Conservation (phyloP, 2,888 invertebrate genomes). For the Dione juno region DNA sequence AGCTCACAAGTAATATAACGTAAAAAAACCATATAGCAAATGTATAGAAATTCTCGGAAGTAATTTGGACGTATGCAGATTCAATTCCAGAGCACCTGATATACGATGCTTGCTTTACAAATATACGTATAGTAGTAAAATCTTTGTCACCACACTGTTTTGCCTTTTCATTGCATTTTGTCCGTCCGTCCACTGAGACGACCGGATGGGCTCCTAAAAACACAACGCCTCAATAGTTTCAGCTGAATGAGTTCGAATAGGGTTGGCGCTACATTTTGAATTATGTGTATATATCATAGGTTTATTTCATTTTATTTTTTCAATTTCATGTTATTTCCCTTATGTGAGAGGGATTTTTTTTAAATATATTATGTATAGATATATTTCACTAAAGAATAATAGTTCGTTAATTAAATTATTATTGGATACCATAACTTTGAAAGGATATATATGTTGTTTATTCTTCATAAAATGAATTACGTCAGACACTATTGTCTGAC, state of each 20-base stretch:
- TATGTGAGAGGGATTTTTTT: too few relatives aligned
- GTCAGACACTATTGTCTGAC: too few relatives aligned
- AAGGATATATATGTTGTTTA: too few relatives aligned
- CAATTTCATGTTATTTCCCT: too few relatives aligned
- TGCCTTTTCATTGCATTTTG: constrained; percentile 29
- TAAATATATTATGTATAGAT: too few relatives aligned
- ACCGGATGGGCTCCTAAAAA: constrained; percentile 67
- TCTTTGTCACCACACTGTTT: constrained; percentile 29
- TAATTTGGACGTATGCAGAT: constrained; percentile 3
- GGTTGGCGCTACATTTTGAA: constrained; percentile 50
- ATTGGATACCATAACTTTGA: too few relatives aligned
- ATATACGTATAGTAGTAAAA: constrained; percentile 20
- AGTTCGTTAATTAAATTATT: too few relatives aligned
- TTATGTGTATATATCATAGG: neutral
- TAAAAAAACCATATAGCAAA: constrained; percentile 6
- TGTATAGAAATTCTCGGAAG: constrained; percentile 12
- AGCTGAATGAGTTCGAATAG: constrained; percentile 52
- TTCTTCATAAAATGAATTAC: too few relatives aligned
- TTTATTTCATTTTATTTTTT: constrained; percentile 31
- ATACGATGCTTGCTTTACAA: neutral
- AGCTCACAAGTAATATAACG: constrained; percentile 4
- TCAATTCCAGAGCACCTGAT: constrained; percentile 16
- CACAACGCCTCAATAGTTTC: constrained; percentile 63
- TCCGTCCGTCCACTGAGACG: constrained; percentile 43
- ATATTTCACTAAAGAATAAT: too few relatives aligned